Evolutionary conservation across 2,113 vertebrate genomes (phyloP).

Genomic region (Toxotes chatareus): DNA sequence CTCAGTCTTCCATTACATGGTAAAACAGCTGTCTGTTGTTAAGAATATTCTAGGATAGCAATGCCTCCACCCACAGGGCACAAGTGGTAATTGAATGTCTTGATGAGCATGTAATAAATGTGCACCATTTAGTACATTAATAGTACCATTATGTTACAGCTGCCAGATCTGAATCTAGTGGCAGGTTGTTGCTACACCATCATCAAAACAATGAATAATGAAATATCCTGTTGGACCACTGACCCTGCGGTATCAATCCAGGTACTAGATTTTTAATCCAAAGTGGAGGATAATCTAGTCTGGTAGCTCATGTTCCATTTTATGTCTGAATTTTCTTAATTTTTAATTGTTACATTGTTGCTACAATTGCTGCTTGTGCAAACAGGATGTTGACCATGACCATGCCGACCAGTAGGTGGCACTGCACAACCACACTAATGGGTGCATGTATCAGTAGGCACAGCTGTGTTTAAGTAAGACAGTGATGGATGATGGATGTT

Average conservation of each 20-base stretch:
- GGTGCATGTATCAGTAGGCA: not conserved
- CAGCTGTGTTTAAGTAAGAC: too few relatives aligned
- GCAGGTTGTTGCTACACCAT: not conserved
- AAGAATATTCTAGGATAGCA: not conserved
- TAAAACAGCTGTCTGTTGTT: not conserved
- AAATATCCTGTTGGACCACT: not conserved
- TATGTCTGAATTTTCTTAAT: not conserved
- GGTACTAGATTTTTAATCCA: not conserved
- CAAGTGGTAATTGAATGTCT: slow-evolving; percentile 30
- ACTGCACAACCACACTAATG: not conserved
- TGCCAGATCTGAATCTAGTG: not conserved
- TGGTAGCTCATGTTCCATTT: not conserved
- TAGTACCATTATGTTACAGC: not conserved
- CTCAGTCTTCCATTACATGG: not conserved
- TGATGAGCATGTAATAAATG: not conserved
- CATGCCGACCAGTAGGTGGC: slow-evolving; percentile 57
- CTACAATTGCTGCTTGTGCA: not conserved
- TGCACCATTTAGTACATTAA: not conserved
- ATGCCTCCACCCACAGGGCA: slow-evolving; percentile 62
- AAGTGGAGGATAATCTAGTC: not conserved
- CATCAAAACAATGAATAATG: not conserved
- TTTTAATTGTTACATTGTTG: not conserved
- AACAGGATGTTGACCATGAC: not conserved
- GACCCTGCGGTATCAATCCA: not conserved
- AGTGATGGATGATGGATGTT: too few relatives aligned